A percentile compares a stretch with the other conserved stretches of the same genome.
Evolutionary conservation across 2,113 vertebrate species (phyloP).

Genomic region (Furnarius figulus): DNA sequence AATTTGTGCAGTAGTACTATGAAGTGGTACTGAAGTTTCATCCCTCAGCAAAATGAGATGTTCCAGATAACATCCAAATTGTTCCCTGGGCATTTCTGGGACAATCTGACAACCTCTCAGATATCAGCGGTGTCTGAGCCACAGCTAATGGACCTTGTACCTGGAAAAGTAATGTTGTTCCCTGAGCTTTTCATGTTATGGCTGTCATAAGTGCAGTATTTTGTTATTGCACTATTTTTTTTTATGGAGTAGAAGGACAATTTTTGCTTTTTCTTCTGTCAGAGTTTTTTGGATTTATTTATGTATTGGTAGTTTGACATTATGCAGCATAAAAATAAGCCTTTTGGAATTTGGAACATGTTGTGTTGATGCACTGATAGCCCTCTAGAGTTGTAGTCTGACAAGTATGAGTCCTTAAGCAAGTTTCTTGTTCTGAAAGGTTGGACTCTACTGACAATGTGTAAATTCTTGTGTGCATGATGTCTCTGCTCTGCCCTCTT

Average conservation of each 20-base stretch:
- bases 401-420: background rate
- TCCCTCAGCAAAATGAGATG: constrained; percentile 6
- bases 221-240: background rate
- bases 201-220: background rate
- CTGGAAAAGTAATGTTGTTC: background rate
- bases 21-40: background rate
- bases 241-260: background rate
- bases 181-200: background rate
- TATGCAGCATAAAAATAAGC: background rate
- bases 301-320: background rate
- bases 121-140: background rate
- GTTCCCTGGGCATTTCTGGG: background rate
- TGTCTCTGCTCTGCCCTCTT: background rate
- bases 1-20: background rate
- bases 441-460: background rate
- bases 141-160: background rate
- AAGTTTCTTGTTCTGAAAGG: background rate
- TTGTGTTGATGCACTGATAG: background rate
- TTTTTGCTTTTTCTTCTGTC: background rate
- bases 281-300: background rate
- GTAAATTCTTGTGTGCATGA: background rate
- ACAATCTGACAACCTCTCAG: background rate
- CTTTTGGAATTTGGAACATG: background rate
- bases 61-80: background rate
- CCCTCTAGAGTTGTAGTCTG: background rate